Conservation (phyloP, 30 jellyfish, hydroid and myxozoan genomes). For the Nemopilema nomurai region DNA sequence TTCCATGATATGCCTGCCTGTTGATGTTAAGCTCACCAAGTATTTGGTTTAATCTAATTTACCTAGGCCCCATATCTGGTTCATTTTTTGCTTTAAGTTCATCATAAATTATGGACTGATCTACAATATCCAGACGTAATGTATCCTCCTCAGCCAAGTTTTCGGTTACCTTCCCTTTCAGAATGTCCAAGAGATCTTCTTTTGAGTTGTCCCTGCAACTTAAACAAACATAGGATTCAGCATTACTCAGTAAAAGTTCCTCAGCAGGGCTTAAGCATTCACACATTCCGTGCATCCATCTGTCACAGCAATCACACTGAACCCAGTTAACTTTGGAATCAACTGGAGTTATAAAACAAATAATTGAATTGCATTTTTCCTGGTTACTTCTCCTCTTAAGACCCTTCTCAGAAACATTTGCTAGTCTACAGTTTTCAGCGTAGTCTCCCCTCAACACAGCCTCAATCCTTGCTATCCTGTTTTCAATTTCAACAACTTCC, state of each 20-base stretch:
- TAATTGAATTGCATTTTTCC: not conserved
- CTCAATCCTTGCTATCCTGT: constrained; percentile 13
- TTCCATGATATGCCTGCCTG: too few species aligned
- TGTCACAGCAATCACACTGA: constrained; percentile 25
- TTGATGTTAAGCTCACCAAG: too few species aligned
- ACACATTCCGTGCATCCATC: constrained; percentile 24
- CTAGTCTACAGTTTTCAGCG: constrained; percentile 10
- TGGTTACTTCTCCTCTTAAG: not conserved
- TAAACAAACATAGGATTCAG: constrained; percentile 8
- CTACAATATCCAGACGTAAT: constrained; percentile 19
- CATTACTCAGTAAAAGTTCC: not conserved
- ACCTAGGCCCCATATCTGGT: constrained; percentile 10
- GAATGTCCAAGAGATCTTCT: constrained; percentile 13
- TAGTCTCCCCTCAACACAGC: constrained; percentile 24
- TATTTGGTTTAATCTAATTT: too few species aligned
- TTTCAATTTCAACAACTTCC: constrained; percentile 14
- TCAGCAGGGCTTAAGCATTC: constrained; percentile 32
- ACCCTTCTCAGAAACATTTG: not conserved
- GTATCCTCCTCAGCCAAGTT: constrained; percentile 11
- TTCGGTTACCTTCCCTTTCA: constrained; percentile 25
- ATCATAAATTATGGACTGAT: not conserved
- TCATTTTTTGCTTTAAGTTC: constrained; percentile 30
- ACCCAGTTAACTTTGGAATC: constrained; percentile 11
- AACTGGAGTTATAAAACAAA: constrained; percentile 26
- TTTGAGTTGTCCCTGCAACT: constrained; percentile 17